A percentile compares a stretch with the other conserved stretches of the same genome.
These are phyloP conservation scores for Rachycentron canadum DNA, from an alignment of 2,797 vertebrate genomes.

Conservation along the genomic window DNA sequence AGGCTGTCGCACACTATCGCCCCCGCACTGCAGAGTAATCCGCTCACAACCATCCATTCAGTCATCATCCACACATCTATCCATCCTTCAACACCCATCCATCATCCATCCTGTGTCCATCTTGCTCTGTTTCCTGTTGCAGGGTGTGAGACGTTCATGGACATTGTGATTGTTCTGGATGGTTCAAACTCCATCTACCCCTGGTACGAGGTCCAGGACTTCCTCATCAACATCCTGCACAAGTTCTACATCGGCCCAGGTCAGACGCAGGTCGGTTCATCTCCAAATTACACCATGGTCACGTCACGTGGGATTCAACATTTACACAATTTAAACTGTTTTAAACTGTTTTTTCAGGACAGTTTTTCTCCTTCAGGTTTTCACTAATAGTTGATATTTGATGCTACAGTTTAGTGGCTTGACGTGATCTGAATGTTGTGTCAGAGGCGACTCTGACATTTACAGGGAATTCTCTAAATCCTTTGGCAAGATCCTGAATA, in stretches of 20 bases:
- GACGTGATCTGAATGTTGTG: background rate
- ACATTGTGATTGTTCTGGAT: conserved; percentile 96
- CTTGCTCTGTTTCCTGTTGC: background rate
- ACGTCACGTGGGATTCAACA: background rate
- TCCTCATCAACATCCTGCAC: conserved; percentile 95
- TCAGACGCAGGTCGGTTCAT: conserved; percentile 92
- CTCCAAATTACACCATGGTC: background rate
- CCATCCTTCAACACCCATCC: background rate
- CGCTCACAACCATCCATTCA: background rate
- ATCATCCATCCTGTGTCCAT: background rate
- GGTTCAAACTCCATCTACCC: conserved; percentile 99
- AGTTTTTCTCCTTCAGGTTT: background rate
- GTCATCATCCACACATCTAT: background rate
- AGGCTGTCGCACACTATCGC: conserved; percentile 90
- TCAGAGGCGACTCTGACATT: background rate
- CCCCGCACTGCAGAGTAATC: conserved; percentile 93
- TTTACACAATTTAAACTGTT: too few species aligned
- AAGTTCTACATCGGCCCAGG: conserved; percentile 95
- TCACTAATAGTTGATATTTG: too few species aligned
- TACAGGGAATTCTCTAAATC: background rate
- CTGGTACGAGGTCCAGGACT: conserved; percentile 96
- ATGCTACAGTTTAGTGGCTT: background rate
- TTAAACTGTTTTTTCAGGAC: too few species aligned
- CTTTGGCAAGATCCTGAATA: background rate
- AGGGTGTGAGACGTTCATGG: conserved; percentile 99